Percentiles rank a stretch among this genome's conserved stretches.
Evolutionary conservation across 2,797 vertebrate species (phyloP).

Genomic region (Anguilla pacifica): DNA sequence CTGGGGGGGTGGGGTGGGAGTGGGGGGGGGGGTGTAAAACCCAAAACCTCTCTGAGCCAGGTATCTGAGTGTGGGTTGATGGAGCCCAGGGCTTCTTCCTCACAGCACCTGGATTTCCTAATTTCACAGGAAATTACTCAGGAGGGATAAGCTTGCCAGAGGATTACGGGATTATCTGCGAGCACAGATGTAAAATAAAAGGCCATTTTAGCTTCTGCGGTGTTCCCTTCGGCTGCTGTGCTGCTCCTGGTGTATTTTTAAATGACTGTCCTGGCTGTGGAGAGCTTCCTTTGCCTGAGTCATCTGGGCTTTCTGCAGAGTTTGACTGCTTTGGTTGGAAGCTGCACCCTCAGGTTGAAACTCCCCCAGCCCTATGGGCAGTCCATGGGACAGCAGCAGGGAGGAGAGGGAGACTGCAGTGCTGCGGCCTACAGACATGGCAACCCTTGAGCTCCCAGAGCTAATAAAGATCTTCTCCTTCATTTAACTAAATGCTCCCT

Average conservation of each 20-base stretch:
- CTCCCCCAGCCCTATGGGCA: neutral
- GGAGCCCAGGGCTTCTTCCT: neutral
- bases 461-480: slow-evolving; percentile 50
- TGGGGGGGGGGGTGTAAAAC: neutral
- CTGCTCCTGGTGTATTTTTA: slow-evolving; percentile 56
- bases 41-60: no score
- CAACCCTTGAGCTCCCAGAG: slow-evolving; percentile 28
- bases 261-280: slow-evolving; percentile 47
- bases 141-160: slow-evolving; percentile 34
- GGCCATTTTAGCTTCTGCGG: slow-evolving; percentile 43
- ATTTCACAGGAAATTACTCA: slow-evolving; percentile 40
- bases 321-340: neutral
- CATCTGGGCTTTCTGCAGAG: neutral
- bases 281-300: slow-evolving; percentile 7
- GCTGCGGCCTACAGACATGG: neutral
- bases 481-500: slow-evolving; percentile 56
- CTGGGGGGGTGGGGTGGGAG: neutral
- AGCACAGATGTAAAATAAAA: slow-evolving; percentile 16
- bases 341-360: neutral
- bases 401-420: neutral
- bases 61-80: slow-evolving; percentile 7
- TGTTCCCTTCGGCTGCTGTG: slow-evolving; percentile 46
- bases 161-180: slow-evolving; percentile 46
- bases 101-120: slow-evolving; percentile 37
- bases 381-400: neutral